Evolutionary conservation across 2,888 invertebrate genomes (phyloP), one percentile per base, ranked within the genome.

Genomic region (Xanthia icteritia): DNA sequence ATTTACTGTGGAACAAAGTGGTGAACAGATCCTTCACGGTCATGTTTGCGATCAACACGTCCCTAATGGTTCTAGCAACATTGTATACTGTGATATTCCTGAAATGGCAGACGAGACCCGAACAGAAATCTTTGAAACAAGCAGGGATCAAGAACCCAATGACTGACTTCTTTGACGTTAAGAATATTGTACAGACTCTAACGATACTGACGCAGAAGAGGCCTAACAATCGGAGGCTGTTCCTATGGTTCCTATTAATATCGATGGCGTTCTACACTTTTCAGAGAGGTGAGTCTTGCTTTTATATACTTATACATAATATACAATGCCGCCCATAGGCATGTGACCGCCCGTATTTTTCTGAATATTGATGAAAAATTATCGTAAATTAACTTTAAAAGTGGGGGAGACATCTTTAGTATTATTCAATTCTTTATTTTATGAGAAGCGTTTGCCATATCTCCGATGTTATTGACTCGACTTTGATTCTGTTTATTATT

Each of bases 261-360:
- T 97, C 98, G 31, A 98, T 98, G 98, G 97, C 97, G 0, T 95
- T 98, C 70, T 98, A 98, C 89, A 98, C 98, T 69, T 98, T 98
- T 91, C 98, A 98, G 93, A 97, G 98, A 91, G 97, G 97, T 97
- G 86, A 86, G 90, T 89, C 6, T 4, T 39, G 17, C 9, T 64
- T 39, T 27, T 64, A 63, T 31, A 31, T 31, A 31, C 2, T 2
- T 2, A 31, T 31, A 31, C 31, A 1, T 31, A 31, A 31, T 31
- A 31, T 31, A 31, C 31, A 31, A 31, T 31, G 31, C 2, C 31
- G 31, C 31, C 31, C 31, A 2, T 31, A 2, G 31, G 31, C 31
- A 31, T 31, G 31, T 31, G 31, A 31, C n/a, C n/a, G n/a, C n/a
- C n/a, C n/a, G n/a, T n/a, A 31, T 31, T 31, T 31, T 31, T 31